phyloP scores from a whole-genome alignment of 2,797 vertebrate species.

The Prionace glauca region DNA sequence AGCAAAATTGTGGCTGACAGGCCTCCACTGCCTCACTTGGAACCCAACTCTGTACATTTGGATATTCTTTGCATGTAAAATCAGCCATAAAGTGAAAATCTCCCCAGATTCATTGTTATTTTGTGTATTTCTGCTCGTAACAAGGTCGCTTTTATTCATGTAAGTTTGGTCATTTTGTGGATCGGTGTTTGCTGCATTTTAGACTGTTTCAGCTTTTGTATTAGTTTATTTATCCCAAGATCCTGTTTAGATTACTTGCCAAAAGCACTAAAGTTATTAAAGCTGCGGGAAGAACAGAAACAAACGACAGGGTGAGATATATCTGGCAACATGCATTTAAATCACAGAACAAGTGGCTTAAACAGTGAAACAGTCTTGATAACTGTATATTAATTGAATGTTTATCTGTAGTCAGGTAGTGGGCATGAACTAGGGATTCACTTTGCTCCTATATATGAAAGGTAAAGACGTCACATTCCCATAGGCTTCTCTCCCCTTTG shows the following conservation, averaged over 20 bases:
- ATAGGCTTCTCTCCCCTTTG: too few relatives aligned
- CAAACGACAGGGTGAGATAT: not conserved
- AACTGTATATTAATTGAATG: not conserved
- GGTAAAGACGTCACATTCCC: too few relatives aligned
- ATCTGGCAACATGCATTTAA: too few relatives aligned
- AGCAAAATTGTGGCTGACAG: not conserved
- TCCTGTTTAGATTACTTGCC: not conserved
- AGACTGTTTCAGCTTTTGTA: not conserved
- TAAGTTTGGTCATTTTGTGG: not conserved
- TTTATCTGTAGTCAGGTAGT: not conserved
- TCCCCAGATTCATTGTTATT: not conserved
- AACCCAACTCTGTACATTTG: not conserved
- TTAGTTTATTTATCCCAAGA: not conserved
- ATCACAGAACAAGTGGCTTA: too few relatives aligned
- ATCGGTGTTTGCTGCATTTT: not conserved
- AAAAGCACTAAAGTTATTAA: not conserved
- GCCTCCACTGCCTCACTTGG: not conserved
- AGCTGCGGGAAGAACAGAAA: not conserved
- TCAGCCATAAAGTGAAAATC: not conserved
- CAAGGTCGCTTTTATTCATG: not conserved
- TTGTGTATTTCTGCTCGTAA: not conserved
- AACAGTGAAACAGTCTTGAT: too few relatives aligned
- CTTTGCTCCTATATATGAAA: too few relatives aligned
- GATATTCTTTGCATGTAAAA: not conserved
- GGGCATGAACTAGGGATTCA: not conserved